Evolutionary conservation across 2,113 vertebrate species (phyloP), one percentile per base, ranked within the genome.

Genomic region (Arvicanthis niloticus): DNA sequence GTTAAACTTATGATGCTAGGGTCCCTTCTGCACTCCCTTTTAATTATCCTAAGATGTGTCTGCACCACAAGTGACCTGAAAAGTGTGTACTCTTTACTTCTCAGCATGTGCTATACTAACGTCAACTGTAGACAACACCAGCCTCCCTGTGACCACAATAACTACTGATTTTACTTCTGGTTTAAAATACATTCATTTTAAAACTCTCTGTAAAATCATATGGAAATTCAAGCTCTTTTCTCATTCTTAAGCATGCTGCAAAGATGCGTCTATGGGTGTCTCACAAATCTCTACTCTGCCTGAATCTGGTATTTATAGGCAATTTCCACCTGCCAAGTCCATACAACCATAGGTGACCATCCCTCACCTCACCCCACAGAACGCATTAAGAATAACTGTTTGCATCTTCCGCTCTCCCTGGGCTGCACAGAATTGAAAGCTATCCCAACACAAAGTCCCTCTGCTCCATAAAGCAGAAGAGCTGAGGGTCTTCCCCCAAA

Each of bases 51-150:
- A 73, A 81, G 48, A 84, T 60, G n/a, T 31, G 29, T 42, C 12
- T 19, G 37, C 85, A 78, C 48, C 84, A 62, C 29, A 15, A 37
- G 24, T 70, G 45, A 56, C 67, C 85, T 62, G 65, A 67, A 51
- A 91, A 91, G 26, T 40, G 56, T 34, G 68, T 91, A 73, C 58
- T 96, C 62, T 95, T 95, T 93, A 96, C 94, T 73, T 96, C 16
- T 76, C 68, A 56, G 51, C 58, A 68, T 29, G 82, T 34, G 56
- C 51, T 37, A 51, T 37, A 13, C 45, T 94, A 84, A 91, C 45
- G 94, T 91, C 88, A 10, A 24, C 56, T 94, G 65, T 7, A 96
- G 70, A 77, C 96, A 80, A 91, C 88, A 87, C 34, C 16, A 70
- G 40, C 45, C 75, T 58, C 24, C 37, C 53, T 4, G 5, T 85